These are phyloP conservation scores for Apteryx owenii DNA, from an alignment of 2,113 vertebrate species.

Conservation along the genomic window DNA sequence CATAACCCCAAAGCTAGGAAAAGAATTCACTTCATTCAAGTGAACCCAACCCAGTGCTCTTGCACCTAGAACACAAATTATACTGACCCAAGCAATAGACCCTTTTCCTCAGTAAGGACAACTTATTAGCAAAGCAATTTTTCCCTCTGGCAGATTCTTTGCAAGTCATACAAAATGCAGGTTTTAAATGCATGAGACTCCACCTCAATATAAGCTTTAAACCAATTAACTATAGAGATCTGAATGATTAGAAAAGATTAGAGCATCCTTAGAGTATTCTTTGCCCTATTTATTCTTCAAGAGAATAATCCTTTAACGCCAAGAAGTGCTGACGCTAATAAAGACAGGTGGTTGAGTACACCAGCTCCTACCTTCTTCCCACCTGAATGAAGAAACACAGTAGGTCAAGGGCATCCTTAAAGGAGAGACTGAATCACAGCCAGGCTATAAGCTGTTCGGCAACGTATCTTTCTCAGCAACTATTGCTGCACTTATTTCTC, in stretches of 20 bases:
- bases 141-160: not conserved
- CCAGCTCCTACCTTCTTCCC: not conserved
- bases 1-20: not conserved
- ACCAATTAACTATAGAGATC: not conserved
- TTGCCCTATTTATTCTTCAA: slow-evolving; percentile 10
- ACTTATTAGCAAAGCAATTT: not conserved
- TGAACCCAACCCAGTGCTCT: not conserved
- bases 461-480: not conserved
- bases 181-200: not conserved
- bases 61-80: not conserved
- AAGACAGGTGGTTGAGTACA: not conserved
- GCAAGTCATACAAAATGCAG: not conserved
- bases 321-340: not conserved
- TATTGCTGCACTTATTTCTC: not conserved
- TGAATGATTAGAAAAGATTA: slow-evolving; percentile 6
- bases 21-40: not conserved
- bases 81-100: not conserved
- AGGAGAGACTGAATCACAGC: not conserved
- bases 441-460: not conserved
- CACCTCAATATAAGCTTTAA: not conserved
- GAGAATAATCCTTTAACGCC: not conserved
- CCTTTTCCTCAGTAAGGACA: not conserved
- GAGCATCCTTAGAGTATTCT: not conserved
- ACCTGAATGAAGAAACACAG: not conserved
- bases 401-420: not conserved